Base-by-base conservation (phyloP, 2,888 invertebrate species). In the Cylindroiulus punctatus region DNA sequence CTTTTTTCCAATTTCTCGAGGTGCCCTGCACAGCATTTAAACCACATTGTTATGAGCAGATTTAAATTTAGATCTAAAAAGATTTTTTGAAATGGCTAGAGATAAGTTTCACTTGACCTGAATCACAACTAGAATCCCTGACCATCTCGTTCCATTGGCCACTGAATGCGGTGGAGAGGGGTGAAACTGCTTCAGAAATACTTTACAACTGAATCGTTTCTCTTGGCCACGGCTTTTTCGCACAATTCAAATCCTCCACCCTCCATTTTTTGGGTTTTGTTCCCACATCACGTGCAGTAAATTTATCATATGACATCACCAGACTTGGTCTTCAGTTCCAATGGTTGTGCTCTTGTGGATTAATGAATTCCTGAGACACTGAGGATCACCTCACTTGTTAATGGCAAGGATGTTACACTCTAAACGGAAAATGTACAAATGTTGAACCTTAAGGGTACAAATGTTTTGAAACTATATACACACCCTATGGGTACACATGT, bases 231-330 rank as follows among this genome's bases (percentile, higher is more conserved):
- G 2, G 22, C 7, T 65, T 57, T 65, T 65, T 65, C 22, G 22
- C 22, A 1, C 52, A 52, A 19, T 52, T 52, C 19, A 22, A 22
- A 65, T 65, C 65, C 65, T 65, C 65, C 22, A 22, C 26, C 22
- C 65, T 22, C 65, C 22, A 65, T 22, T 22, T 26, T 36, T 36
- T 4, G 4, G 22, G 8, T 22, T 65, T 65, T 65, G 65, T 65
- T 65, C 14, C 36, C 82, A 82, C n/a, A 82, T 82, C 82, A 82
- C 82, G 82, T 42, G 82, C 36, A n/a, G 36, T 82, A 82, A 82
- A 82, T 82, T 82, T 82, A 82, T 82, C 32, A 82, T 82, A 36
- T 82, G 82, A 82, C 82, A 82, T 82, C 82, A 36, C 40, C 82
- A 82, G 82, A 32, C 82, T 82, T 82, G 22, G 10, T 26, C 26